Percentiles rank a stretch among this genome's conserved stretches.
Evolutionary conservation across 37 sponge, comb jelly and placozoan genomes (phyloP).

Genomic region (Beroe ovata): DNA sequence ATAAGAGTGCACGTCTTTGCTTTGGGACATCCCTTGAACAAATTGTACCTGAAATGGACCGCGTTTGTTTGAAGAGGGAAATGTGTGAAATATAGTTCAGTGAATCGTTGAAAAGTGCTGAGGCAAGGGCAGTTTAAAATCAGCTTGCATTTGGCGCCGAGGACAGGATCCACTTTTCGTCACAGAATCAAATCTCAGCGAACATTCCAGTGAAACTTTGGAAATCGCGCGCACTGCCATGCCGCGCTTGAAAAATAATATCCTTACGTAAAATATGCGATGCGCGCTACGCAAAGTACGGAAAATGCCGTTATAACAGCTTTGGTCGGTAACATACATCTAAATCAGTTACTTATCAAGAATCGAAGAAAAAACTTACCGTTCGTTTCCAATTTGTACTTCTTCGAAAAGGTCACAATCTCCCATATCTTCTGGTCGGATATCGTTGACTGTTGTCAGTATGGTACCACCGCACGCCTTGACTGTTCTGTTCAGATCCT

Average conservation of each 20-base stretch:
- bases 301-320: neutral
- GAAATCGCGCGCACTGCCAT: neutral
- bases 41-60: conserved; percentile 97
- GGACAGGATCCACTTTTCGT: too few relatives aligned
- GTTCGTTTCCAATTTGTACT: conserved; percentile 96
- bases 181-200: too few relatives aligned
- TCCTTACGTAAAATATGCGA: neutral
- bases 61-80: too few relatives aligned
- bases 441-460: conserved; percentile 86
- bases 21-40: conserved; percentile 91
- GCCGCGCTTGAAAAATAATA: neutral
- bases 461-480: conserved; percentile 98
- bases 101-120: too few relatives aligned
- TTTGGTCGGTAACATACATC: too few relatives aligned
- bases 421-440: conserved; percentile 77
- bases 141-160: too few relatives aligned
- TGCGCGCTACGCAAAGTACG: neutral
- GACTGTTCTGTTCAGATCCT: conserved; percentile 92
- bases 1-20: conserved; percentile 98
- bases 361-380: too few relatives aligned
- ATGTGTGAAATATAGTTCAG: too few relatives aligned
- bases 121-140: too few relatives aligned
- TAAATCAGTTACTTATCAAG: too few relatives aligned
- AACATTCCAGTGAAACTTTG: neutral
- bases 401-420: conserved; percentile 92